Evolutionary conservation across 2,113 vertebrate genomes (phyloP).

Genomic region (Equus przewalskii): DNA sequence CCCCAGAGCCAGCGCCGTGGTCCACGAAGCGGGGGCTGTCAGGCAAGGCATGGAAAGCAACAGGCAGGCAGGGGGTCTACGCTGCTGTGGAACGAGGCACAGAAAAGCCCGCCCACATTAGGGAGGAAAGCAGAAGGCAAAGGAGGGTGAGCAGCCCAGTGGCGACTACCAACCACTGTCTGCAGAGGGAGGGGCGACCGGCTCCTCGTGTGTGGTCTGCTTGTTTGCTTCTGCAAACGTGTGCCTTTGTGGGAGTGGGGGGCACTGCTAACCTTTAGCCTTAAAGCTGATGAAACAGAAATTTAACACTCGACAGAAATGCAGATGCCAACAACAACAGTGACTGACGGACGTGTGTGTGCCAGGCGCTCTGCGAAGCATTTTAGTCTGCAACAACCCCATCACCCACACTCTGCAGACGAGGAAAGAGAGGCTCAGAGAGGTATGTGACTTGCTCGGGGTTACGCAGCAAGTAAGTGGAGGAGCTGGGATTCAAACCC

Average conservation of each 20-base stretch:
- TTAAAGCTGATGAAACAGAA: constrained; percentile 5
- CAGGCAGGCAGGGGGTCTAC: not conserved
- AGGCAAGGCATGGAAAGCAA: not conserved
- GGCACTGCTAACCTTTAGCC: not conserved
- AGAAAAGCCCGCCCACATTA: not conserved
- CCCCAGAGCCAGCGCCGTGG: not conserved
- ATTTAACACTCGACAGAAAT: not conserved
- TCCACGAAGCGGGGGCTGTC: not conserved
- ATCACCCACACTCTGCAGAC: not conserved
- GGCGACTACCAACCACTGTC: not conserved
- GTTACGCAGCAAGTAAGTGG: not conserved
- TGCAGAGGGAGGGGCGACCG: not conserved
- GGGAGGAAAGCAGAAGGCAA: not conserved
- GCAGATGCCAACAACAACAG: not conserved
- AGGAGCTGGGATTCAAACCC: not conserved
- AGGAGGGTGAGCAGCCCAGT: not conserved
- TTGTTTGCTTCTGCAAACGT: not conserved
- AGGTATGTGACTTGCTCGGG: not conserved
- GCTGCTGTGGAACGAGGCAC: not conserved
- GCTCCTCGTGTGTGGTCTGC: not conserved
- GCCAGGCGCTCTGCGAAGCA: not conserved
- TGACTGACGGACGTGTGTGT: not conserved
- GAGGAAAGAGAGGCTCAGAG: not conserved
- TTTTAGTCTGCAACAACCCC: not conserved
- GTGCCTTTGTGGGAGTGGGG: not conserved